A percentile compares a stretch with the other conserved stretches of the same genome.
phyloP scores from a whole-genome alignment of 2,888 invertebrate species.

The Pantelozetes paolii region DNA sequence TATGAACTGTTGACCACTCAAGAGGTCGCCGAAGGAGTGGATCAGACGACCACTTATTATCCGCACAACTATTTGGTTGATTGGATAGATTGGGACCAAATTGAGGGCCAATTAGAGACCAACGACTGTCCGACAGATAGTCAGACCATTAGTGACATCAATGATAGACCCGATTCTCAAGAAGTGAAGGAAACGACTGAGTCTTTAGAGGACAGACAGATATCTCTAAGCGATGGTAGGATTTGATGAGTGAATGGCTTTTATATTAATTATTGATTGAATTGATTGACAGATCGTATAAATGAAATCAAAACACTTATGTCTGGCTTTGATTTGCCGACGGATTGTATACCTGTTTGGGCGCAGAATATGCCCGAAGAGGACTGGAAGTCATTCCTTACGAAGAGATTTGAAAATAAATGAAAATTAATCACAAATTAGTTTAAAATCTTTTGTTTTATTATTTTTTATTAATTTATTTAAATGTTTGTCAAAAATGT shows the following conservation, averaged over 20 bases:
- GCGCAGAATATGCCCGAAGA: conserved; percentile 37
- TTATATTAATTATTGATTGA: neutral
- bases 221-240: conserved; percentile 9
- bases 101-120: neutral
- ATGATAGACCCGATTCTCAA: neutral
- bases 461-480: neutral
- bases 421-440: neutral
- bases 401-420: neutral
- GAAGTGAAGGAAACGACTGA: neutral
- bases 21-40: neutral
- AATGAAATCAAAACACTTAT: conserved; percentile 34
- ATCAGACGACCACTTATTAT: neutral
- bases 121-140: neutral
- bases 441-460: neutral
- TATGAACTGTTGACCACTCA: conserved; percentile 1
- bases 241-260: neutral
- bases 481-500: too few relatives aligned
- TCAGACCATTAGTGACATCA: neutral
- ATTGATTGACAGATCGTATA: conserved; percentile 5
- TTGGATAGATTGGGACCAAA: conserved; percentile 35
- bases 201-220: neutral
- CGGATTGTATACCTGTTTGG: conserved; percentile 33
- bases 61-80: conserved; percentile 27
- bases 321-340: conserved; percentile 35
- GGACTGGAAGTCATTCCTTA: conserved; percentile 35